Conservation (phyloP, 2,113 vertebrate genomes). For the Ciconia stormi region DNA sequence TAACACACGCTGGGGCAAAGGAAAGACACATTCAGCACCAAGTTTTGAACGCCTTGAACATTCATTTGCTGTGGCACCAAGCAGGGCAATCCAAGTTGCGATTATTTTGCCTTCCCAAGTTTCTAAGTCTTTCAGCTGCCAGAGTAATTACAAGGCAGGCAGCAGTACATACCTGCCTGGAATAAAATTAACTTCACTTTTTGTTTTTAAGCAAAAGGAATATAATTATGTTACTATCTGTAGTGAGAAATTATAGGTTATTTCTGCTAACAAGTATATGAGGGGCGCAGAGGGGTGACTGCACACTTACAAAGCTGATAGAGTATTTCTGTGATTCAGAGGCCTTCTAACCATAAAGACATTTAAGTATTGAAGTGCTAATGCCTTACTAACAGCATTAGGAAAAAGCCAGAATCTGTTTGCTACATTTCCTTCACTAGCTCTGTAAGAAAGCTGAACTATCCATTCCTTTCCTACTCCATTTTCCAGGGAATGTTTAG, state of each 20-base stretch:
- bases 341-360: background rate
- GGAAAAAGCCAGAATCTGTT: background rate
- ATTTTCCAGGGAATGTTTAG: background rate
- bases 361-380: background rate
- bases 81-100: background rate
- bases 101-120: background rate
- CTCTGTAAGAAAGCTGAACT: background rate
- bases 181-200: slow-evolving; percentile 57
- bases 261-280: background rate
- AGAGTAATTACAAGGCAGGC: slow-evolving; percentile 10
- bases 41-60: background rate
- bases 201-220: slow-evolving; percentile 42
- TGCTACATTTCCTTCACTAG: background rate
- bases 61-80: background rate
- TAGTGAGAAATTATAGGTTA: slow-evolving; percentile 39
- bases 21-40: background rate
- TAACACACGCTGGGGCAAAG: background rate
- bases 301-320: background rate
- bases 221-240: slow-evolving; percentile 28
- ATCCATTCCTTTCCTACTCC: background rate
- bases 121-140: slow-evolving; percentile 28
- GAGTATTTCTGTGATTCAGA: background rate
- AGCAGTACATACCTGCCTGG: slow-evolving; percentile 1
- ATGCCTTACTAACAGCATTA: background rate
- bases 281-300: background rate